Evolutionary conservation across 2,888 invertebrate species (phyloP).

Genomic region (Sialis lutaria): DNA sequence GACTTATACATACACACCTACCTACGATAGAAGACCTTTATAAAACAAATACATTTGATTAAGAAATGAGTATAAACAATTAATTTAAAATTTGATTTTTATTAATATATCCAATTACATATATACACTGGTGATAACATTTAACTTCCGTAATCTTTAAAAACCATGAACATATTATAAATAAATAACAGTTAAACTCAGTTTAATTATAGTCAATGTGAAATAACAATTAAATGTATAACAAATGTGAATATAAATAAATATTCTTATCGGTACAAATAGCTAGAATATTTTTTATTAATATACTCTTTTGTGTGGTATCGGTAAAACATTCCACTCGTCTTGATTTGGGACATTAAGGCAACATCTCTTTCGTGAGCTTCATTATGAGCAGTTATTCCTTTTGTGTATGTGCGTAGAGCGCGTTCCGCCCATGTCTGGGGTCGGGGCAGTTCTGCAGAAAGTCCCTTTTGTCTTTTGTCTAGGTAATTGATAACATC

Average conservation of each 20-base stretch:
- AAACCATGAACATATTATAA: too few relatives aligned
- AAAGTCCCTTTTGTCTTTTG: constrained; percentile 46
- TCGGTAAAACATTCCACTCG: constrained; percentile 50
- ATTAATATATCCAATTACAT: too few relatives aligned
- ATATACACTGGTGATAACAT: too few relatives aligned
- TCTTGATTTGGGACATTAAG: constrained; percentile 42
- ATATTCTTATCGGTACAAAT: constrained; percentile 1
- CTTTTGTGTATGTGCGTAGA: constrained; percentile 45
- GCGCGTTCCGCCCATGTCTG: constrained; percentile 78
- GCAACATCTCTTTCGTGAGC: constrained; percentile 18
- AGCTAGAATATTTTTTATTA: constrained; percentile 48
- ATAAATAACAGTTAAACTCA: too few relatives aligned
- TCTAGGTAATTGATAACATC: constrained; percentile 72
- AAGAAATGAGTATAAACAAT: too few relatives aligned
- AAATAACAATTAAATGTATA: too few relatives aligned
- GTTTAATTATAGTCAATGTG: too few relatives aligned
- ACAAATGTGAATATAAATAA: not conserved
- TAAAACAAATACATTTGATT: too few relatives aligned
- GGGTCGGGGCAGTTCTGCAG: constrained; percentile 53
- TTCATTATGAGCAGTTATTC: constrained; percentile 15
- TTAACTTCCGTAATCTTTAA: too few relatives aligned
- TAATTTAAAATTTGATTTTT: too few relatives aligned
- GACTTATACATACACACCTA: too few relatives aligned
- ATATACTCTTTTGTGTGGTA: constrained; percentile 60
- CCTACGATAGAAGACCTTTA: too few relatives aligned